Evolutionary conservation across 2,888 invertebrate genomes (phyloP).

Genomic region (Aleiodes alternator): DNA sequence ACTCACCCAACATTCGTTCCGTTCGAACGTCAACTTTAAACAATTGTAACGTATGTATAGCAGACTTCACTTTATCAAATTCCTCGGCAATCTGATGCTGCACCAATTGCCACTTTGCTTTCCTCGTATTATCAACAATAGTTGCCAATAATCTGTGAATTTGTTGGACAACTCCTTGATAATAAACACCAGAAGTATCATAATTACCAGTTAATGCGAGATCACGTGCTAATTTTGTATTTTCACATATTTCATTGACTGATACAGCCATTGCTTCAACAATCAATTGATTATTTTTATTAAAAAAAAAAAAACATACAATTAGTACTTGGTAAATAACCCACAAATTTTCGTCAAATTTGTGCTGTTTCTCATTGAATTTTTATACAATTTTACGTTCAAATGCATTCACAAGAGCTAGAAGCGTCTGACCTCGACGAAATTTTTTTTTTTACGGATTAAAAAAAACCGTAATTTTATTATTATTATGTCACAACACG

Average conservation of each 20-base stretch:
- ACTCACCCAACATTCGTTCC: conserved; percentile 74
- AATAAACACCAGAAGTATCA: conserved; percentile 94
- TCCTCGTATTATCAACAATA: conserved; percentile 87
- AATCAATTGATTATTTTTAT: conserved; percentile 26
- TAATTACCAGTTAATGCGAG: conserved; percentile 97
- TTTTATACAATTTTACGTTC: too few species aligned
- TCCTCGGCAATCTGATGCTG: conserved; percentile 92
- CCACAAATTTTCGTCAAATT: not conserved
- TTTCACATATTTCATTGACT: conserved; percentile 94
- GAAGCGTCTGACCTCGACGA: not conserved
- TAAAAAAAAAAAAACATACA: not conserved
- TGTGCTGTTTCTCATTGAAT: too few species aligned
- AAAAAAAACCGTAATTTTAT: conserved; percentile 2
- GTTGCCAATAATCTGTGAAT: conserved; percentile 89
- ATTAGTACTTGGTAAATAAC: not conserved
- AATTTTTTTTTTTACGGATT: not conserved
- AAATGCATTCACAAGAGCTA: too few species aligned
- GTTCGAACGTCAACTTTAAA: conserved; percentile 84
- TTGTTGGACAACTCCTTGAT: conserved; percentile 94
- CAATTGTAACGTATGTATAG: conserved; percentile 85
- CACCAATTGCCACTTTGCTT: conserved; percentile 94
- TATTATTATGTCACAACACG: not conserved
- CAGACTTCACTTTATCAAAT: conserved; percentile 92
- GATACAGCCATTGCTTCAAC: conserved; percentile 86
- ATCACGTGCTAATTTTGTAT: conserved; percentile 95